Evolutionary conservation across 2,113 vertebrate genomes (phyloP).

Genomic region (Raphicerus campestris): DNA sequence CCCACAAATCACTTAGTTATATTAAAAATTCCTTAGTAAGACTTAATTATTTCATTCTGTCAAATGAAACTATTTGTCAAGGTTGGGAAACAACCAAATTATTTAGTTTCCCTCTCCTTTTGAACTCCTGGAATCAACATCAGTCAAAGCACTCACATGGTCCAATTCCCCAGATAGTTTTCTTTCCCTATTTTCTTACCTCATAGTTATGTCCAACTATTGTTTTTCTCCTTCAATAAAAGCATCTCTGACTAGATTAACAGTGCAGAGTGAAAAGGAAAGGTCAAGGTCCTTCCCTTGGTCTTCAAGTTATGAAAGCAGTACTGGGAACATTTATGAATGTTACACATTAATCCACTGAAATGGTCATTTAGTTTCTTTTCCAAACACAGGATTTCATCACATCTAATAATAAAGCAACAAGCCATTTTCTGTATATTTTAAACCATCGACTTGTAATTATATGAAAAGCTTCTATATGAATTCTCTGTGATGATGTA

Average conservation of each 20-base stretch:
- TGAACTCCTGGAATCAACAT: conserved; percentile 54
- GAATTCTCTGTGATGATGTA: conserved; percentile 58
- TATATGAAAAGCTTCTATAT: conserved; percentile 54
- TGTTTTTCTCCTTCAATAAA: conserved; percentile 40
- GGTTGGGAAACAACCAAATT: conserved; percentile 51
- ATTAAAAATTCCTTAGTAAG: conserved; percentile 60
- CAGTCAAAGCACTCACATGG: background rate
- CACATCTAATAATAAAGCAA: conserved; percentile 65
- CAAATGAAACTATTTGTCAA: conserved; percentile 58
- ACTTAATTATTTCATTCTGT: conserved; percentile 61
- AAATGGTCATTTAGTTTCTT: conserved; percentile 60
- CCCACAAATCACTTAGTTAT: conserved; percentile 21
- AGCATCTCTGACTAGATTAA: conserved; percentile 46
- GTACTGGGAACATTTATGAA: conserved; percentile 24
- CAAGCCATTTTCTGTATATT: conserved; percentile 61
- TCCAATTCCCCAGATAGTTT: conserved; percentile 50
- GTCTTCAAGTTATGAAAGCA: conserved; percentile 29
- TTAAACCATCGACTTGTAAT: conserved; percentile 63
- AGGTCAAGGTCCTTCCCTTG: conserved; percentile 39
- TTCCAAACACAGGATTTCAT: conserved; percentile 67
- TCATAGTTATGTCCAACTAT: conserved; percentile 39
- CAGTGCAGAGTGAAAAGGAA: conserved; percentile 58
- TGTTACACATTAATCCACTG: conserved; percentile 33
- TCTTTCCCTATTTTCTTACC: conserved; percentile 43
- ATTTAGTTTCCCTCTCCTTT: conserved; percentile 49